A percentile compares a stretch with the other conserved stretches of the same genome.
Evolutionary conservation across 2,888 invertebrate genomes (phyloP).

Genomic region (Clistopyga incitator): DNA sequence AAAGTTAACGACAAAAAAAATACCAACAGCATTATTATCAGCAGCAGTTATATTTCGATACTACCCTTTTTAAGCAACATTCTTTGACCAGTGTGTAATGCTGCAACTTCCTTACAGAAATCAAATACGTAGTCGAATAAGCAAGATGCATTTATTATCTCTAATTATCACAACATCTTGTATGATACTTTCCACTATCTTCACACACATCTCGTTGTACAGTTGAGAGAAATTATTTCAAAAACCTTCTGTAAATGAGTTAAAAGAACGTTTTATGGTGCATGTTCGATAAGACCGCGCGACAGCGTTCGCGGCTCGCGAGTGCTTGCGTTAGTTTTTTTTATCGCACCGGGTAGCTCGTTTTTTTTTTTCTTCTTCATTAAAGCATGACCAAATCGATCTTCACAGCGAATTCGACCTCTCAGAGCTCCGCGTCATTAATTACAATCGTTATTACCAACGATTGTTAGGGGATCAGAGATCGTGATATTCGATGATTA

Average conservation of each 20-base stretch:
- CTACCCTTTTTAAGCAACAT: neutral
- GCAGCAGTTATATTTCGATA: neutral
- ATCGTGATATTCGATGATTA: too few species aligned
- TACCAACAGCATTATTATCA: neutral
- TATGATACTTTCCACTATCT: conserved; percentile 8
- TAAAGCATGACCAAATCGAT: conserved; percentile 48
- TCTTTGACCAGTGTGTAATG: neutral
- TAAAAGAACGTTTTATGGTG: conserved; percentile 29
- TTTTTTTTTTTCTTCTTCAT: conserved; percentile 16
- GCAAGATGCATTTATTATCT: conserved; percentile 7
- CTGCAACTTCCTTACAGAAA: conserved; percentile 19
- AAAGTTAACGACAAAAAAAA: too few species aligned
- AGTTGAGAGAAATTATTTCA: neutral
- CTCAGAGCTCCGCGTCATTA: neutral
- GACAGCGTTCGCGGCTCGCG: conserved; percentile 43
- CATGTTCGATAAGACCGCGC: conserved; percentile 44
- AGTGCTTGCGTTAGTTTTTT: conserved; percentile 55
- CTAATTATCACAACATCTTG: neutral
- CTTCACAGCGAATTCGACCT: neutral
- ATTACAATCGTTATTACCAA: neutral
- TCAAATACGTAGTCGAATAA: neutral
- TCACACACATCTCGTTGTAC: conserved; percentile 36
- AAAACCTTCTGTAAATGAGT: conserved; percentile 6
- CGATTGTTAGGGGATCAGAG: neutral
- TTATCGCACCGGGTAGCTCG: conserved; percentile 52